These are phyloP conservation scores for Myotis findleyi DNA, from an alignment of 2,797 vertebrate species.

Conservation along the genomic window DNA sequence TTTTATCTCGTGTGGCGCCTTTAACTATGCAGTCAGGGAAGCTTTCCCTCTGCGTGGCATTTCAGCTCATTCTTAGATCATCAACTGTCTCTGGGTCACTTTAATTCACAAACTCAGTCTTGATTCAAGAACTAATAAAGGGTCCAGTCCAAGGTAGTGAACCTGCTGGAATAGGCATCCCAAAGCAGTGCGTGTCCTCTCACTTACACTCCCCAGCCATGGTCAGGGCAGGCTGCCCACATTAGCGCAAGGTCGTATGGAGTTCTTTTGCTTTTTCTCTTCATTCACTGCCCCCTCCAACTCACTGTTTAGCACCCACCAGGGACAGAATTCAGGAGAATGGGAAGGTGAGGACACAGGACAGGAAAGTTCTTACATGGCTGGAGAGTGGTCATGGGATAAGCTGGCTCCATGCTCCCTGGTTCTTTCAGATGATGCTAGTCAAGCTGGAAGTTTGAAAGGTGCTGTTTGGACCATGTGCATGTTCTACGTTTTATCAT, in stretches of 20 bases:
- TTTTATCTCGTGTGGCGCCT: constrained; percentile 1
- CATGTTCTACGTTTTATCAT: neutral
- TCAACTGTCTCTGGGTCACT: neutral
- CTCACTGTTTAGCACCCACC: neutral
- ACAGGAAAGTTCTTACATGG: neutral
- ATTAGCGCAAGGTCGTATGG: neutral
- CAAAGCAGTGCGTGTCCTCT: neutral
- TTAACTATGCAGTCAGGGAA: constrained; percentile 11
- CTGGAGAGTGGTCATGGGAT: neutral
- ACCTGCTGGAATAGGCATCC: neutral
- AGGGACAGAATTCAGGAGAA: neutral
- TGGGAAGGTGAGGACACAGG: neutral
- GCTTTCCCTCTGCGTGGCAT: neutral
- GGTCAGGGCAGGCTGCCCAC: neutral
- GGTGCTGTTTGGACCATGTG: neutral
- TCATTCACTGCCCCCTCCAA: neutral
- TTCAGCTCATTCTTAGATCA: neutral
- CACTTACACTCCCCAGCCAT: neutral
- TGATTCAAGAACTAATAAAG: neutral
- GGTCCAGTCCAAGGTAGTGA: neutral
- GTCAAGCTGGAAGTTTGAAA: neutral
- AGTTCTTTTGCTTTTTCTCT: neutral
- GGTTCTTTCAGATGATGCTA: neutral
- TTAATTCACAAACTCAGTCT: constrained; percentile 2
- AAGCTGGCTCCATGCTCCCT: neutral